Conservation (phyloP, 2,113 vertebrate species). For the Machaerirhynchus nigripectus region DNA sequence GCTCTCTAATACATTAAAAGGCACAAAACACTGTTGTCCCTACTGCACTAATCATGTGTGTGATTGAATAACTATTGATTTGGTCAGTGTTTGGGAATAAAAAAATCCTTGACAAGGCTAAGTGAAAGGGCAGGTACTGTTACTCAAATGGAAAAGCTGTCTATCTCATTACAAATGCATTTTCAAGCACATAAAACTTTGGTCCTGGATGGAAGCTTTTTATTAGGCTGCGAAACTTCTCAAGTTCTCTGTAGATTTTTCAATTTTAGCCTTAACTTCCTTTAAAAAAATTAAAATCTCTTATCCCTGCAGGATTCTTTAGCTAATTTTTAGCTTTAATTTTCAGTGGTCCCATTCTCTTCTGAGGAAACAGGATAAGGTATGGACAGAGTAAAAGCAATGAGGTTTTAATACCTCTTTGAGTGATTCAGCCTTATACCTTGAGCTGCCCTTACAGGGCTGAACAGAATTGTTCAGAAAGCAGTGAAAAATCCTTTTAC, state of each 20-base stretch:
- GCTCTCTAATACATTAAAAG: background rate
- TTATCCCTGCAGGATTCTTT: background rate
- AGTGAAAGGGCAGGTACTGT: constrained; percentile 3
- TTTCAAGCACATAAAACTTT: constrained; percentile 45
- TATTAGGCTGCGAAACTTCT: background rate
- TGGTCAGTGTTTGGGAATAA: constrained; percentile 14
- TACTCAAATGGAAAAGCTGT: constrained; percentile 5
- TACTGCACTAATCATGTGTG: constrained; percentile 25
- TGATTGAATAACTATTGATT: constrained; percentile 61
- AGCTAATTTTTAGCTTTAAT: background rate
- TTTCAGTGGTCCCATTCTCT: background rate
- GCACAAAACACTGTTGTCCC: background rate
- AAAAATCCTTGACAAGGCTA: constrained; percentile 31
- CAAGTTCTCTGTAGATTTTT: constrained; percentile 5
- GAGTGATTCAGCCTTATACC: background rate
- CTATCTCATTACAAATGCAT: constrained; percentile 44
- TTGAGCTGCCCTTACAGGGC: background rate
- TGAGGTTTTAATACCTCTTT: background rate
- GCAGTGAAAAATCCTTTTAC: background rate
- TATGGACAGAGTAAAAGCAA: background rate
- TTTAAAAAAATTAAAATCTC: background rate
- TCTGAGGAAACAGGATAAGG: background rate
- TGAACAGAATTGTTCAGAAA: background rate
- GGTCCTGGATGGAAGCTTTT: background rate
- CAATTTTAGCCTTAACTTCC: background rate